Percentiles rank a stretch among this genome's conserved stretches.
Conservation (phyloP, 2,797 vertebrate species). For the Scarus forsteni region DNA sequence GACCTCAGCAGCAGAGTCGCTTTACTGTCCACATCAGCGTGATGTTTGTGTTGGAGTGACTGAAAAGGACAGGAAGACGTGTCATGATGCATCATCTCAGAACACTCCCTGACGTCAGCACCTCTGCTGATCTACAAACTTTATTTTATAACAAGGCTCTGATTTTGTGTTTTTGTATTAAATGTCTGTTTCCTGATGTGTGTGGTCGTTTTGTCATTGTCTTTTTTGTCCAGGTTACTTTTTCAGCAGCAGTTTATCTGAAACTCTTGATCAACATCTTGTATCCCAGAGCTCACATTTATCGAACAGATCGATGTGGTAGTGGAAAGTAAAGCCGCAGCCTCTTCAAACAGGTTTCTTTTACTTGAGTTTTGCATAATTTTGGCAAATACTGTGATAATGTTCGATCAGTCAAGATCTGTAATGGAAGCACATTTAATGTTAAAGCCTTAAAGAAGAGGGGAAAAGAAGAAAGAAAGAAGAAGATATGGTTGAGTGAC, state of each 20-base stretch:
- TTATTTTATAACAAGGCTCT: slow-evolving; percentile 4
- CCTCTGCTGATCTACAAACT: slow-evolving; percentile 13
- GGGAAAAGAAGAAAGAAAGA: no score
- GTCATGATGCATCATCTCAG: slow-evolving; percentile 29
- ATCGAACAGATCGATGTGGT: no score
- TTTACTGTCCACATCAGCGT: slow-evolving; percentile 56
- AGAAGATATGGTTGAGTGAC: no score
- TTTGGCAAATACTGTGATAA: no score
- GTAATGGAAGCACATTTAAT: no score
- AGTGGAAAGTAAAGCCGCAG: no score
- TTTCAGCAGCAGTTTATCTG: no score
- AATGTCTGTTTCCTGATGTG: slow-evolving; percentile 11
- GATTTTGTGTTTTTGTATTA: slow-evolving; percentile 55
- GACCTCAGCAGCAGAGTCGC: slow-evolving; percentile 50
- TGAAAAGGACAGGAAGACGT: slow-evolving; percentile 35
- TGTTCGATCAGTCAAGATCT: no score
- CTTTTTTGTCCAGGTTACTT: no score
- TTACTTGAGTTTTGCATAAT: no score
- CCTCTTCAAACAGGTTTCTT: no score
- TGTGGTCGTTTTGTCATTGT: slow-evolving; percentile 7
- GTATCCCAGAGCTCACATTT: not conserved
- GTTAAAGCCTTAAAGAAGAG: no score
- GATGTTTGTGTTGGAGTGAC: slow-evolving; percentile 35
- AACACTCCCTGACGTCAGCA: not conserved
- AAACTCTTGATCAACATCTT: not conserved